A percentile compares a stretch with the other conserved stretches of the same genome.
Conservation (phyloP, 2,113 vertebrate species). For the Neolamprologus cancellatus region DNA sequence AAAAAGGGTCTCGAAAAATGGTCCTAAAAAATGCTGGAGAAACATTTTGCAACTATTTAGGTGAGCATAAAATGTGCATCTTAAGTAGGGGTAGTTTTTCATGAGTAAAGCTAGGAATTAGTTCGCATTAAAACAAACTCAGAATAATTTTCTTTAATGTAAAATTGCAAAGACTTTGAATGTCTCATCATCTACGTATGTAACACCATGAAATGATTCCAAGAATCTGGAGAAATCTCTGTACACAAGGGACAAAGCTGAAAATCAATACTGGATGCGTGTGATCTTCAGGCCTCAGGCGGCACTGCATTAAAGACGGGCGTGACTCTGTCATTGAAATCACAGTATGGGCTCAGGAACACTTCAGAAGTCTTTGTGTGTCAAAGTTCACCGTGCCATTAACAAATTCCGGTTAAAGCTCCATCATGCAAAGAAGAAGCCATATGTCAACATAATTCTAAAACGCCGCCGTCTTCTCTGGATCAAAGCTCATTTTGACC, state of each 20-base stretch:
- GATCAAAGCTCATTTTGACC: not conserved
- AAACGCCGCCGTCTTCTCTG: not conserved
- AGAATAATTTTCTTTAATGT: not conserved
- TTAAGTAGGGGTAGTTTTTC: rapidly evolving
- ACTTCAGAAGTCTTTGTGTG: not conserved
- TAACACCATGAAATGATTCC: not conserved
- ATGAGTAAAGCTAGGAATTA: not conserved
- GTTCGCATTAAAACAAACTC: rapidly evolving
- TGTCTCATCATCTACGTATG: rapidly evolving
- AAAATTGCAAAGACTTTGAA: not conserved
- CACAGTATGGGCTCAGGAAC: not conserved
- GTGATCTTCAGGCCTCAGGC: not conserved
- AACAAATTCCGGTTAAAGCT: not conserved
- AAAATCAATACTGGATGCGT: not conserved
- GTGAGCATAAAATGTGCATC: not conserved
- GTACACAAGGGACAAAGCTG: not conserved
- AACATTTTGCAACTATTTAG: not conserved
- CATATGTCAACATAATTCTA: not conserved
- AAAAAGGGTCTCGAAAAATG: not conserved
- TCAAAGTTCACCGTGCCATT: not conserved
- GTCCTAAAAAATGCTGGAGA: not conserved
- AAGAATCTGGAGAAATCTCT: not conserved
- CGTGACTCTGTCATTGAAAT: not conserved
- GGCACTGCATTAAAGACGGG: rapidly evolving
- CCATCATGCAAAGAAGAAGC: not conserved